Conservation (phyloP, 2,797 vertebrate genomes). For the Artibeus jamaicensis region DNA sequence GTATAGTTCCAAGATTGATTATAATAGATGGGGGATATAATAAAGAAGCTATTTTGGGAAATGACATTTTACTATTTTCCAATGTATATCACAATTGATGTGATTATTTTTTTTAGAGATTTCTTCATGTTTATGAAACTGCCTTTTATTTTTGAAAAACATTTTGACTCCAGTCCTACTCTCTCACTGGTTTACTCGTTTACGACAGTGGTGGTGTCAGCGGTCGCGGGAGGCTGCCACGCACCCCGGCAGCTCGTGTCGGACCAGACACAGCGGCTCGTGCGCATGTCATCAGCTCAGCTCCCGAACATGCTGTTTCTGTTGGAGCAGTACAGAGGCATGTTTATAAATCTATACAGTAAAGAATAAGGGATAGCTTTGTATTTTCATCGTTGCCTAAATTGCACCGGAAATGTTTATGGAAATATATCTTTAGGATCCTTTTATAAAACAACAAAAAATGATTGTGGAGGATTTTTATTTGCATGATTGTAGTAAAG, state of each 20-base stretch:
- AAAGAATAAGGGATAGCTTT: slow-evolving; percentile 80
- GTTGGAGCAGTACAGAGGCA: slow-evolving; percentile 78
- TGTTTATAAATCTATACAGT: slow-evolving; percentile 76
- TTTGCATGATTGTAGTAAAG: slow-evolving; percentile 81
- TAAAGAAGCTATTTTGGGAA: slow-evolving; percentile 75
- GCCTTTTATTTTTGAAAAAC: slow-evolving; percentile 54
- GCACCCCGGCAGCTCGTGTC: slow-evolving; percentile 58
- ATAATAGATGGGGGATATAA: slow-evolving; percentile 69
- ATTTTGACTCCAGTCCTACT: slow-evolving; percentile 67
- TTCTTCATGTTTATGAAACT: slow-evolving; percentile 71
- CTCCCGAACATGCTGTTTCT: slow-evolving; percentile 56
- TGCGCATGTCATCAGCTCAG: slow-evolving; percentile 60
- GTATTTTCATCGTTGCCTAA: slow-evolving; percentile 83
- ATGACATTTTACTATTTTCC: slow-evolving; percentile 46
- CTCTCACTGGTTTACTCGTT: slow-evolving; percentile 72
- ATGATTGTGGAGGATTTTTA: slow-evolving; percentile 79
- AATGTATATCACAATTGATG: slow-evolving; percentile 67
- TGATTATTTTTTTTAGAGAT: slow-evolving; percentile 60
- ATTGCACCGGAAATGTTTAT: slow-evolving; percentile 84
- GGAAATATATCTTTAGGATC: slow-evolving; percentile 81
- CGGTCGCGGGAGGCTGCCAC: slow-evolving; percentile 35
- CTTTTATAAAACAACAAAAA: slow-evolving; percentile 83
- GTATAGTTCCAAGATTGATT: slow-evolving; percentile 71
- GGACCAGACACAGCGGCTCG: slow-evolving; percentile 57
- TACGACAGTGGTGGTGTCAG: slow-evolving; percentile 45